Evolutionary conservation across 92 coral and sea anemone species (phyloP), one percentile per base, ranked within the genome.

Genomic region (Porites rus): DNA sequence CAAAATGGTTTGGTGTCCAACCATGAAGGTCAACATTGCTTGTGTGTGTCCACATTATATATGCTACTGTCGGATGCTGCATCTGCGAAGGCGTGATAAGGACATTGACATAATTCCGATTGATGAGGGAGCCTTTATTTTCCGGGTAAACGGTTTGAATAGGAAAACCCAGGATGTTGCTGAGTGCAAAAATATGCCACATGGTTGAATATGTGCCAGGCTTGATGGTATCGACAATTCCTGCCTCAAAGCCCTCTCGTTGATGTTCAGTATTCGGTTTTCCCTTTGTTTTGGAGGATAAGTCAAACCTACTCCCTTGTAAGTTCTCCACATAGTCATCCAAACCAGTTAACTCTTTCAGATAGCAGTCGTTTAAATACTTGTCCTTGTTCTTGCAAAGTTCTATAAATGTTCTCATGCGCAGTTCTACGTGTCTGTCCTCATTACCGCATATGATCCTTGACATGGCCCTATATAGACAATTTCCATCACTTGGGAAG

Each of bases 111-210:
- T 88, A 88, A 63, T 69, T 70, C 20, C 88, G 65, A 81, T 82
- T 25, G 65, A 88, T n/a, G 38, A 88, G 84, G 21, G 84, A 89
- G 77, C 90, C 79, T 3, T 50, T 58, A 25, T 70, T 79, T 2
- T 52, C 63, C 22, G 84, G 88, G 75, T 88, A 88, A 50, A 88
- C 88, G 9, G 81, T 28, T 77, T 22, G 21, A 54, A 92, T 90
- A 20, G 73, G 78, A 71, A 90, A 90, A 65, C 91, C 89, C 75
- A 79, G 66, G 72, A 92, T 90, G 76, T 89, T 92, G 83, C 84
- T 46, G 51, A 89, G 72, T 64, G 91, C 95, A 80, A 90, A 82
- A 56, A 90, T 71, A 65, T 92, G 95, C 92, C 93, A 90, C 87
- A 92, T 92, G 91, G 65, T 89, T 64, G 85, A 81, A 58, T 92